Conservation (phyloP, 1,140 invertebrate species). For the Hermetia illucens region DNA sequence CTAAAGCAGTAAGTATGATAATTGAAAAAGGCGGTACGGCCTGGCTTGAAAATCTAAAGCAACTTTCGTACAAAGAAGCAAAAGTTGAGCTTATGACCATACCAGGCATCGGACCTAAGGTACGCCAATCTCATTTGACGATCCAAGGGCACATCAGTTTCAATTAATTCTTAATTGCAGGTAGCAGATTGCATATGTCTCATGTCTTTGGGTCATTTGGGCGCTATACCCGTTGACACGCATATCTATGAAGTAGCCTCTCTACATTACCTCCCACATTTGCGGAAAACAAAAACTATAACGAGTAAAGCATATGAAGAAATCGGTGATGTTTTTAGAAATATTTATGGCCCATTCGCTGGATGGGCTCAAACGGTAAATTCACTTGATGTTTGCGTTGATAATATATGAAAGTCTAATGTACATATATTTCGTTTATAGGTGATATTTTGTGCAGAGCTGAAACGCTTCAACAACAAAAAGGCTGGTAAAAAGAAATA, state of each 20-base stretch:
- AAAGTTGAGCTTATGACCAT: slow-evolving; percentile 58
- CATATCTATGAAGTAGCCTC: slow-evolving; percentile 89
- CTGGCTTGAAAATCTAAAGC: slow-evolving; percentile 58
- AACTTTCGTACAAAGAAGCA: slow-evolving; percentile 52
- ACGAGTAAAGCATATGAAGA: slow-evolving; percentile 73
- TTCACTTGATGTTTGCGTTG: slow-evolving; percentile 4
- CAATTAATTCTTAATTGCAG: slow-evolving; percentile 29
- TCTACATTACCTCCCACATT: slow-evolving; percentile 65
- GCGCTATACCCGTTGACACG: slow-evolving; percentile 88
- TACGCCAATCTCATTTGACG: too few species aligned
- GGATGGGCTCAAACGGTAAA: slow-evolving; percentile 92
- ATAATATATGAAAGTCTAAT: background rate
- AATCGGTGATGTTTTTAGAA: slow-evolving; percentile 67
- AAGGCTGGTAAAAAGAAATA: too few species aligned
- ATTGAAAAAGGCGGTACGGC: slow-evolving; percentile 44
- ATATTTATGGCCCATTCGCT: slow-evolving; percentile 72
- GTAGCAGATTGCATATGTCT: slow-evolving; percentile 97
- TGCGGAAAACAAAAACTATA: slow-evolving; percentile 61
- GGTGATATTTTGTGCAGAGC: slow-evolving; percentile 62
- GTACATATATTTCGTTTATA: slow-evolving; percentile 29
- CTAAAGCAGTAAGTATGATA: slow-evolving; percentile 53
- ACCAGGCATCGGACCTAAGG: slow-evolving; percentile 80
- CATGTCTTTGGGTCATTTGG: slow-evolving; percentile 84
- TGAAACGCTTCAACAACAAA: slow-evolving; percentile 49
- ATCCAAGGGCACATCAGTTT: background rate